phyloP scores from a whole-genome alignment of 1,140 invertebrate genomes.

The Centruroides vittatus region DNA sequence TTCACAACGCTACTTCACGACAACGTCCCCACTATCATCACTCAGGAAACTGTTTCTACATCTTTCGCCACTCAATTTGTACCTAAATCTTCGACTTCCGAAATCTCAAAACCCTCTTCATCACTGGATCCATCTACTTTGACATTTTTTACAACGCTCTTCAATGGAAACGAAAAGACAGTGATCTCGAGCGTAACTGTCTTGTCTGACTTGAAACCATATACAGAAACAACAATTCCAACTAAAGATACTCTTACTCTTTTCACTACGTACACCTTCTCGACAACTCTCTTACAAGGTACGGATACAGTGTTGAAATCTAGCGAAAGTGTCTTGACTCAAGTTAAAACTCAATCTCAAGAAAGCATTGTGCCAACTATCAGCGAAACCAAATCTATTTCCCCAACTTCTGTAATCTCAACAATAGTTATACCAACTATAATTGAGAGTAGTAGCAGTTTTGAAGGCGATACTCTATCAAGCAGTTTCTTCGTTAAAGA shows the following conservation, averaged over 20 bases:
- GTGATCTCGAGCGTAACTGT: conserved; percentile 16
- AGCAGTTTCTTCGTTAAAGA: too few species aligned
- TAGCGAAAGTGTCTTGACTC: conserved; percentile 18
- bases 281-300: conserved; percentile 19
- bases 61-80: conserved; percentile 20
- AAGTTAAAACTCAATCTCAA: background rate
- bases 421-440: background rate
- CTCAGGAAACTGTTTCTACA: conserved; percentile 16
- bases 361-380: background rate
- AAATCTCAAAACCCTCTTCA: background rate
- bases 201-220: background rate
- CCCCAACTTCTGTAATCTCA: background rate
- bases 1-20: conserved; percentile 21
- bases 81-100: background rate
- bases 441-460: background rate
- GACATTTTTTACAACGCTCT: conserved; percentile 17
- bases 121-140: conserved; percentile 16
- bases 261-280: conserved; percentile 21
- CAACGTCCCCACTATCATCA: conserved; percentile 13
- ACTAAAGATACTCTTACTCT: conserved; percentile 12
- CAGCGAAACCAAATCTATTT: background rate
- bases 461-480: too few species aligned
- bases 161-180: conserved; percentile 17
- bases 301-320: conserved; percentile 13
- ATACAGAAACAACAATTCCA: background rate